Percentiles rank a stretch among this genome's conserved stretches.
Conservation (phyloP, 2,113 vertebrate genomes). For the Gavia stellata region DNA sequence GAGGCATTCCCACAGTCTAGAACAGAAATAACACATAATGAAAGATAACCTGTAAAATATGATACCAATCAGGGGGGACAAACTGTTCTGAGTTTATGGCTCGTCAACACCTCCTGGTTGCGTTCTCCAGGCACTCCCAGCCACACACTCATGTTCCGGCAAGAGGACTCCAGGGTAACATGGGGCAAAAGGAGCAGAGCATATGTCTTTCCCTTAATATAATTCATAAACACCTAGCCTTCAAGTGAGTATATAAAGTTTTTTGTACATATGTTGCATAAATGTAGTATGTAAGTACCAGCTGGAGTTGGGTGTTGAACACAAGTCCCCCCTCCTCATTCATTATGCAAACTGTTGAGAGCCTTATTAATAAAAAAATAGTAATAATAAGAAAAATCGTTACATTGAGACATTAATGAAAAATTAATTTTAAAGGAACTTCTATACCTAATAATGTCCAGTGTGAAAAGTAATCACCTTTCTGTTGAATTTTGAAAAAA, state of each 20-base stretch:
- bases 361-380: neutral
- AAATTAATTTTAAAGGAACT: too few species aligned
- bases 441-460: too few species aligned
- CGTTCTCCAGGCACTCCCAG: neutral
- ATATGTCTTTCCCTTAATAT: neutral
- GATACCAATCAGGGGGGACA: neutral
- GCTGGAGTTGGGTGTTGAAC: neutral
- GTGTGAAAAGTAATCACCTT: too few species aligned
- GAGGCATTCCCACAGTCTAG: neutral
- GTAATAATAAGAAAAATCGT: neutral
- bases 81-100: neutral
- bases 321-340: neutral
- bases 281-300: neutral
- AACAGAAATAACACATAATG: neutral
- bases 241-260: neutral
- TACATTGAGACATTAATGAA: neutral
- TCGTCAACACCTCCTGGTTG: neutral
- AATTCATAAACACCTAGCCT: neutral
- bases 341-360: neutral
- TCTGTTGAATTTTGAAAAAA: too few species aligned
- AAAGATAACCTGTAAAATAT: neutral
- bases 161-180: neutral
- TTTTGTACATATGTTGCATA: neutral
- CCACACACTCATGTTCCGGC: neutral
- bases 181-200: neutral